phyloP scores from a whole-genome alignment of 1,140 invertebrate genomes.

The Formica selysi region DNA sequence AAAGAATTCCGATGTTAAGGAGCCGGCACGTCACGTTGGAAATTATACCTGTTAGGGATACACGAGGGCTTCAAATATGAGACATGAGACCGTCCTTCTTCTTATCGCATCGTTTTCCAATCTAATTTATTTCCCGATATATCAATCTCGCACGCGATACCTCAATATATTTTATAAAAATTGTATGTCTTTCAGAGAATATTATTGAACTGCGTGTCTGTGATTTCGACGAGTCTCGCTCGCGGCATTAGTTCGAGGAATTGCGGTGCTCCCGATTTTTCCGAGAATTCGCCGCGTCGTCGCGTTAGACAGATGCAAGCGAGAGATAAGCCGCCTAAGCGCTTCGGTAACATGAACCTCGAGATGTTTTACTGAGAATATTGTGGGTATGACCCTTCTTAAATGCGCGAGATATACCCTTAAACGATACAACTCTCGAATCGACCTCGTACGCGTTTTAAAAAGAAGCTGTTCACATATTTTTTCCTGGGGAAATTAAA shows the following conservation, averaged over 20 bases:
- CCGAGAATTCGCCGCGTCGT: background rate
- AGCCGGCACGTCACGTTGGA: conserved; percentile 37
- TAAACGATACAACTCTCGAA: background rate
- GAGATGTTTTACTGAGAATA: too few relatives aligned
- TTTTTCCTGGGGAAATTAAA: background rate
- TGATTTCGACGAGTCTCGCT: too few relatives aligned
- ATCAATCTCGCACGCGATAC: conserved; percentile 15
- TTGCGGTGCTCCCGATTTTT: too few relatives aligned
- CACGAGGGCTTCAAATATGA: background rate
- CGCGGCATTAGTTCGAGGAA: too few relatives aligned
- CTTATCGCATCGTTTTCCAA: conserved; percentile 20
- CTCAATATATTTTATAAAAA: background rate
- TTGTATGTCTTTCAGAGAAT: too few relatives aligned
- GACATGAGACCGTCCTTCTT: background rate
- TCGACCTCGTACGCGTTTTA: background rate
- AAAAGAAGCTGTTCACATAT: background rate
- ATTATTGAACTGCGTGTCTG: too few relatives aligned
- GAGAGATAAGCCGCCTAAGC: too few relatives aligned
- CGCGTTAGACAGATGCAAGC: too few relatives aligned
- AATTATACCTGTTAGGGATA: conserved; percentile 47
- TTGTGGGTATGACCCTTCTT: too few relatives aligned
- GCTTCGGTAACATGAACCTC: too few relatives aligned
- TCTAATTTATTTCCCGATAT: conserved; percentile 37
- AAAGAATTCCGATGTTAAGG: conserved; percentile 44
- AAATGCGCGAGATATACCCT: too few relatives aligned